A percentile compares a stretch with the other conserved stretches of the same genome.
Conservation (phyloP, 2,797 vertebrate species). For the Loris lydekkerianus region DNA sequence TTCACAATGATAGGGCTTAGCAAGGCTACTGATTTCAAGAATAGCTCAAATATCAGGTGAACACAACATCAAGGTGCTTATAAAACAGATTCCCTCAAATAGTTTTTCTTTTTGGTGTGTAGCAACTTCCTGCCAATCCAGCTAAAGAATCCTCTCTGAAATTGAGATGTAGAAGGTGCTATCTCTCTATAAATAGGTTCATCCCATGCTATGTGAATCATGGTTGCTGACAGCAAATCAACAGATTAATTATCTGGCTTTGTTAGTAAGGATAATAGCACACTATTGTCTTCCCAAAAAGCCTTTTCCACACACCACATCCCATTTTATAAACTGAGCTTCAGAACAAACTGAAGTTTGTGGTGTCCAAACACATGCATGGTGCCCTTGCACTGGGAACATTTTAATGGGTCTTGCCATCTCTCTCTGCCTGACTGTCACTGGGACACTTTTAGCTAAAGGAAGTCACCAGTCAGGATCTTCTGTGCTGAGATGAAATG, state of each 20-base stretch:
- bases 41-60: slow-evolving; percentile 53
- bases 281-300: background rate
- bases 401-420: slow-evolving; percentile 20
- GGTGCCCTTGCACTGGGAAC: background rate
- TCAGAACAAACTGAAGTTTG: background rate
- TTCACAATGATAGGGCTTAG: background rate
- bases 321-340: background rate
- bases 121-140: slow-evolving; percentile 50
- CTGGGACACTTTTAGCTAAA: slow-evolving; percentile 36
- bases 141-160: slow-evolving; percentile 48
- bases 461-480: slow-evolving; percentile 20
- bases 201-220: slow-evolving; percentile 61
- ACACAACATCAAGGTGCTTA: slow-evolving; percentile 17
- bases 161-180: slow-evolving; percentile 66
- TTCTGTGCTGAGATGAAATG: background rate
- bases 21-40: slow-evolving; percentile 17
- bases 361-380: background rate
- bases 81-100: slow-evolving; percentile 33
- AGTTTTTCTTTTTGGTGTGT: slow-evolving; percentile 36
- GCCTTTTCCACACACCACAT: background rate
- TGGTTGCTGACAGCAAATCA: slow-evolving; percentile 69
- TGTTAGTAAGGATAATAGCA: slow-evolving; percentile 65
- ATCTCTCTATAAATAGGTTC: slow-evolving; percentile 49
- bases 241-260: slow-evolving; percentile 71
- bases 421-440: background rate